Evolutionary conservation across 2,888 invertebrate genomes (phyloP).

Genomic region (Brachyopa scutellaris): DNA sequence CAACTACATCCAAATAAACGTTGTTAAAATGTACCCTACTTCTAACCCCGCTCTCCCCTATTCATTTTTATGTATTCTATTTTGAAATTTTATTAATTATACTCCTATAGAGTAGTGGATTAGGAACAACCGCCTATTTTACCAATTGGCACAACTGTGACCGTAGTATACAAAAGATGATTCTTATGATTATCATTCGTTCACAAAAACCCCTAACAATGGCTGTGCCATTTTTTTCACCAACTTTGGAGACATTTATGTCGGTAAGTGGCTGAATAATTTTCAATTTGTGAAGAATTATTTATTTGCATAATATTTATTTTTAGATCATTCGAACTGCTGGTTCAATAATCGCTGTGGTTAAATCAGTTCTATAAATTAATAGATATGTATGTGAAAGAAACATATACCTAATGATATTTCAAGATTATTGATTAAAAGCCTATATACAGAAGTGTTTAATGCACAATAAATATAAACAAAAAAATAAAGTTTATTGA

Average conservation of each 20-base stretch:
- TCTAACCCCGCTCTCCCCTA: too few relatives aligned
- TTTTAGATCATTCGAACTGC: conserved; percentile 42
- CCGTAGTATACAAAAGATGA: conserved; percentile 77
- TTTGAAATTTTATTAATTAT: not conserved
- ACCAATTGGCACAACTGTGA: conserved; percentile 80
- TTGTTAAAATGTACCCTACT: too few relatives aligned
- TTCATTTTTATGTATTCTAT: not conserved
- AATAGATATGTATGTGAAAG: too few relatives aligned
- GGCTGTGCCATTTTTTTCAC: conserved; percentile 79
- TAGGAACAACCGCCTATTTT: conserved; percentile 43
- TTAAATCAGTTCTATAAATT: conserved; percentile 18
- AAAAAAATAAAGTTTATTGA: too few relatives aligned
- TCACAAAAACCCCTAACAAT: conserved; percentile 78
- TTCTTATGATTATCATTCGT: conserved; percentile 79
- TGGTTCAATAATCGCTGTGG: conserved; percentile 42
- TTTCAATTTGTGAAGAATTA: not conserved
- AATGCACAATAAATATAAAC: too few relatives aligned
- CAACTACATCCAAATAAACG: too few relatives aligned
- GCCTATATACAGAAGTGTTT: too few relatives aligned
- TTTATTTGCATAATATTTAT: not conserved
- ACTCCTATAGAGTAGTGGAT: conserved; percentile 16
- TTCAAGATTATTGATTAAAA: too few relatives aligned
- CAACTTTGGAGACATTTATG: conserved; percentile 78
- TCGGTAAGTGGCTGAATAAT: conserved; percentile 74
- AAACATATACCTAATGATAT: too few relatives aligned